Conservation (phyloP, 2,888 invertebrate species). For the Scaptomyza flava region DNA sequence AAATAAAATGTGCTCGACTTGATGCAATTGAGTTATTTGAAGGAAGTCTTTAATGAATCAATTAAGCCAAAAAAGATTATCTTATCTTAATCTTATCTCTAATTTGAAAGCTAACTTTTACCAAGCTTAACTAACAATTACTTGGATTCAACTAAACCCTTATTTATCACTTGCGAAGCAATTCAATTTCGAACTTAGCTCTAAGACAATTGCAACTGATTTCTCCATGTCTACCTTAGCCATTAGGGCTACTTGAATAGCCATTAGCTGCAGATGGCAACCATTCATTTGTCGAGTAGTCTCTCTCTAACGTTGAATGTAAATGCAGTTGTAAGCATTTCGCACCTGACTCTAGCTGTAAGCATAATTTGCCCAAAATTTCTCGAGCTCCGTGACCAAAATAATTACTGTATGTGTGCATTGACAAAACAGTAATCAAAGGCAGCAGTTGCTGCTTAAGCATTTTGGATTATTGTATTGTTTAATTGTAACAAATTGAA, state of each 20-base stretch:
- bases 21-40: background rate
- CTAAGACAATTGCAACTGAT: conserved; percentile 1
- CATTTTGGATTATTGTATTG: conserved; percentile 15
- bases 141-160: background rate
- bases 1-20: no score
- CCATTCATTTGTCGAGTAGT: background rate
- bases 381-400: background rate
- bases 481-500: conserved; percentile 36
- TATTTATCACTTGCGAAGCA: background rate
- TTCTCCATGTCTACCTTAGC: conserved; percentile 23
- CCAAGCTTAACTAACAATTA: background rate
- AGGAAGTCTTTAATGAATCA: background rate
- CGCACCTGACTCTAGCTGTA: conserved; percentile 64
- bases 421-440: conserved; percentile 15
- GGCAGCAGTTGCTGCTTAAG: background rate
- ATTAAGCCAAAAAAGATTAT: background rate
- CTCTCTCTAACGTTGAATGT: conserved; percentile 35
- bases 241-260: conserved; percentile 21
- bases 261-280: conserved; percentile 43
- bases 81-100: background rate
- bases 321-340: conserved; percentile 68
- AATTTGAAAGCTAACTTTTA: background rate
- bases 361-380: conserved; percentile 56
- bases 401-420: conserved; percentile 24
- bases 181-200: background rate